phyloP scores from a whole-genome alignment of 2,797 vertebrate genomes.

The Leptodactylus fallax region DNA sequence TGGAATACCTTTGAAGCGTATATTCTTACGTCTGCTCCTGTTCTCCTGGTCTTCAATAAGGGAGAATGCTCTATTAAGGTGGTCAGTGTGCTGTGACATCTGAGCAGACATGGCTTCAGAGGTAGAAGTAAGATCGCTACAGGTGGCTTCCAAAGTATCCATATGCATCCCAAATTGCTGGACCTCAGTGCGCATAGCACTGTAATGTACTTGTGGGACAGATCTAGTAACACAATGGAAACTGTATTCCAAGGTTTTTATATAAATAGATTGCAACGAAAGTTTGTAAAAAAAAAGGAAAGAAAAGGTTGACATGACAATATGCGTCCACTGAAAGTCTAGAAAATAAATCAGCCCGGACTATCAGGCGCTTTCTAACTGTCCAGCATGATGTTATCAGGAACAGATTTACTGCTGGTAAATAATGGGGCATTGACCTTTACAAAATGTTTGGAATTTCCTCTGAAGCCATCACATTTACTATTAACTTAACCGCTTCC shows the following conservation, averaged over 20 bases:
- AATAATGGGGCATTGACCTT: constrained; percentile 13
- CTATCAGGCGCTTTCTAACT: not conserved
- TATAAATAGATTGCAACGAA: not conserved
- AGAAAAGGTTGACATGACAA: not conserved
- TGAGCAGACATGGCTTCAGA: no score
- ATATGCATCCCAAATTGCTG: no score
- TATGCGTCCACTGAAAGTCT: not conserved
- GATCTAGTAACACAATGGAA: not conserved
- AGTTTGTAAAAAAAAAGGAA: not conserved
- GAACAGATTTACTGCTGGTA: not conserved
- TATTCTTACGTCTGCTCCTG: no score
- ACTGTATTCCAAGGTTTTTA: not conserved
- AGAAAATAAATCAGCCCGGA: not conserved
- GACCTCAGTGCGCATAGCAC: no score
- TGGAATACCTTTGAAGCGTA: no score
- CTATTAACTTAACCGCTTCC: no score
- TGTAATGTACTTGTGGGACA: not conserved
- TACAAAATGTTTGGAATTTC: constrained; percentile 2
- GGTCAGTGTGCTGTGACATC: no score
- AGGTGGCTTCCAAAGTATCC: no score
- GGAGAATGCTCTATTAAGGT: no score
- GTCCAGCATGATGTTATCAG: not conserved
- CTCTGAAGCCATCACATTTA: not conserved
- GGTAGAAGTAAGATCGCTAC: no score
- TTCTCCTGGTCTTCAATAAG: no score